Evolutionary conservation across 2,888 invertebrate species (phyloP).

Genomic region (Drosophila mayaguana): DNA sequence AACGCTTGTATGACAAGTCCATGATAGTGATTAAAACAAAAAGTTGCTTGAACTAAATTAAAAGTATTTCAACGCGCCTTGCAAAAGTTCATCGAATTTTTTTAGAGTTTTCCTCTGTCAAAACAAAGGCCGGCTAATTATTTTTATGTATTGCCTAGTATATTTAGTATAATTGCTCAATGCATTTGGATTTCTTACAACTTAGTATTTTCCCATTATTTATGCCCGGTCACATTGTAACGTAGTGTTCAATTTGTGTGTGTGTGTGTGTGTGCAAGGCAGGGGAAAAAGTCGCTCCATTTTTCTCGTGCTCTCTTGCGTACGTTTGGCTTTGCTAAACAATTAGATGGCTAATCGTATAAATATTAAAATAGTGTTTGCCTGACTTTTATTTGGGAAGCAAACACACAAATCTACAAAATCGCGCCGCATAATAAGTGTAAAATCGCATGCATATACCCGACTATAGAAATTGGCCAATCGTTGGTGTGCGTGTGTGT

Average conservation of each 20-base stretch:
- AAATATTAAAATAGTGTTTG: conserved; percentile 38
- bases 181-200: not conserved
- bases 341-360: conserved; percentile 44
- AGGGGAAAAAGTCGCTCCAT: conserved; percentile 76
- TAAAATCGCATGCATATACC: conserved; percentile 46
- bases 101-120: conserved; percentile 9
- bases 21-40: not conserved
- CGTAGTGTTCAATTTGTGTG: conserved; percentile 56
- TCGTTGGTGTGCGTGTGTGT: conserved; percentile 49
- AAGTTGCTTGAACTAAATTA: not conserved
- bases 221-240: conserved; percentile 40
- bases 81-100: not conserved
- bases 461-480: conserved; percentile 62
- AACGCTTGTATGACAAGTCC: not conserved
- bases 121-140: conserved; percentile 61
- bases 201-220: conserved; percentile 20
- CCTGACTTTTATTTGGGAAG: conserved; percentile 25
- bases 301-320: conserved; percentile 76
- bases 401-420: conserved; percentile 11
- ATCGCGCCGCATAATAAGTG: conserved; percentile 29
- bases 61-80: not conserved
- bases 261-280: conserved; percentile 75
- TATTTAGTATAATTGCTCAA: conserved; percentile 23
- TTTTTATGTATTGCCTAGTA: conserved; percentile 9
- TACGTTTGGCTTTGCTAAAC: conserved; percentile 59